Evolutionary conservation across 2,888 invertebrate genomes (phyloP), one percentile per base, ranked within the genome.

Genomic region (Drosophila stalkeri): DNA sequence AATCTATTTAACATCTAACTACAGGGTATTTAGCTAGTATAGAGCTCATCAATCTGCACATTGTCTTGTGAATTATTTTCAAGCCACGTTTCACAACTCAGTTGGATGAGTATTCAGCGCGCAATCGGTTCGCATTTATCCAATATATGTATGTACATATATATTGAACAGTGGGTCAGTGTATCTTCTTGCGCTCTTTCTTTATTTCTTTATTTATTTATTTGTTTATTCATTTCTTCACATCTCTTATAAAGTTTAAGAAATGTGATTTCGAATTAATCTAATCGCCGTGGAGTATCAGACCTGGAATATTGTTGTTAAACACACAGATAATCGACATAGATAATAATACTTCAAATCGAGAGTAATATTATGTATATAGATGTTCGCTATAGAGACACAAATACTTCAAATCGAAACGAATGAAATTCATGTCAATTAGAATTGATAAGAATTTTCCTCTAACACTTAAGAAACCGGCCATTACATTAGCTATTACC

Each of bases 281-380:
- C 78, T 78, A 79, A 78, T 79, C 77, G 46, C 47, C 6, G 16
- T 37, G 9, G 41, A 20, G 52, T 23, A 56, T 11, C 39, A 55
- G 27, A 11, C 49, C 43, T 54, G 44, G 37, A 44, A 75, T 27
- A 65, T 31, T 60, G 4, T 56, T 57, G 54, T 56, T 47, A 37
- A 54, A 14, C 55, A 61, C 57, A 63, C 54, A 65, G 64, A 60
- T 79, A 75, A 78, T 78, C 75, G 60, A 7, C 39, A 68, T 57
- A 72, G 67, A 77, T 77, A 79, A 75, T 57, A 79, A 62, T 67
- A 77, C 77, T 77, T 77, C 79, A 77, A 56, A 61, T 44, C 61
- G 55, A 62, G 49, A 60, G 49, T 37, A 49, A 60, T 31, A 35
- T 51, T 56, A 57, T 56, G 54, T 44, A 43, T 60, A 51, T 49